Percentiles rank a stretch among this genome's conserved stretches.
phyloP scores from a whole-genome alignment of 2,113 vertebrate species.

The Tachycineta bicolor region DNA sequence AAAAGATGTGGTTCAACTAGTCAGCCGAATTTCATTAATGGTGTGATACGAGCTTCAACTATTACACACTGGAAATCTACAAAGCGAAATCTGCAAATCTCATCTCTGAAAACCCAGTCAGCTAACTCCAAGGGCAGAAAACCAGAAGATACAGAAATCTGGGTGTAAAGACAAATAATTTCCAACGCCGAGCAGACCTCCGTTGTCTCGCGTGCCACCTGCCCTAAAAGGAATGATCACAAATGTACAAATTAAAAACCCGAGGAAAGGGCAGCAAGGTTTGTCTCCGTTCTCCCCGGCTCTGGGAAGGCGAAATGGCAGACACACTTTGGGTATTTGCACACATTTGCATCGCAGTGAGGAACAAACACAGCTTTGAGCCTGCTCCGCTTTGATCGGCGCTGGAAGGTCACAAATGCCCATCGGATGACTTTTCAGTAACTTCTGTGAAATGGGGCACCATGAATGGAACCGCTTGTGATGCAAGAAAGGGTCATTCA shows the following conservation, averaged over 20 bases:
- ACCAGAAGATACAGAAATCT: accelerated
- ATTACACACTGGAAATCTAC: background rate
- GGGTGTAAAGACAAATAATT: background rate
- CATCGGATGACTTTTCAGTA: background rate
- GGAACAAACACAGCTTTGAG: background rate
- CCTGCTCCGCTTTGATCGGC: background rate
- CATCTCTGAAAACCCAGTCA: background rate
- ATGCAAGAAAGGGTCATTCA: background rate
- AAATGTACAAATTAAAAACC: background rate
- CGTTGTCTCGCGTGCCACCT: background rate
- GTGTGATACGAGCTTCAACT: background rate
- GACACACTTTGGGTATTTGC: background rate
- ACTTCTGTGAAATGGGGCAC: background rate
- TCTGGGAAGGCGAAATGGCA: background rate
- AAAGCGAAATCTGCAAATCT: background rate
- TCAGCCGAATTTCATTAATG: background rate
- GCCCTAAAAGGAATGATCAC: accelerated
- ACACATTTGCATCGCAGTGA: background rate
- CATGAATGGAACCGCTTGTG: background rate
- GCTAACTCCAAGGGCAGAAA: background rate
- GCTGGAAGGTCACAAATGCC: background rate
- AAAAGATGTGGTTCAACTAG: background rate
- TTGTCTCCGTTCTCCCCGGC: background rate
- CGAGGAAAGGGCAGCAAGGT: background rate
- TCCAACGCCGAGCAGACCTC: accelerated